phyloP scores from a whole-genome alignment of 2,113 vertebrate species.

The Aphelocoma coerulescens region DNA sequence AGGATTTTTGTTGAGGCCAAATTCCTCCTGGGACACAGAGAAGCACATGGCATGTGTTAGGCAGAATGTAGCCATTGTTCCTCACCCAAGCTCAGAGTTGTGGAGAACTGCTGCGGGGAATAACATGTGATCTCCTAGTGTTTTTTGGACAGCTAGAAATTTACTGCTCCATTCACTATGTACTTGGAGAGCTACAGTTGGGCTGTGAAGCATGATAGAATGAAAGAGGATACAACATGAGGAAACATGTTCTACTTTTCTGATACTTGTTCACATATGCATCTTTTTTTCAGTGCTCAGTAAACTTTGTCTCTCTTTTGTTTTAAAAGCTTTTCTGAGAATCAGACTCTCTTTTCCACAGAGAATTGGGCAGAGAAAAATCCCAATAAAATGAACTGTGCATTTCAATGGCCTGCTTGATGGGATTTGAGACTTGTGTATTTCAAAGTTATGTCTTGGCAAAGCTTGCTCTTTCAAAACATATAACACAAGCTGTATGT shows the following conservation, averaged over 20 bases:
- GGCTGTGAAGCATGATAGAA: neutral
- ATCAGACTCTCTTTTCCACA: neutral
- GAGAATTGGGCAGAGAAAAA: neutral
- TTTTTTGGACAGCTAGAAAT: neutral
- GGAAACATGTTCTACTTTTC: neutral
- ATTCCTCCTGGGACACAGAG: neutral
- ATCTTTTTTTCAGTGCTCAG: neutral
- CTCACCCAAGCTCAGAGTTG: neutral
- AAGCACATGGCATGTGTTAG: neutral
- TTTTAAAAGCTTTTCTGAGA: neutral
- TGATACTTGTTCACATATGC: neutral
- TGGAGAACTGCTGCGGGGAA: neutral
- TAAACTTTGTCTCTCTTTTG: neutral
- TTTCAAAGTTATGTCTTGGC: neutral
- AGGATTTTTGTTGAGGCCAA: neutral
- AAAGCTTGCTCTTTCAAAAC: neutral
- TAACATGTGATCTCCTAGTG: neutral
- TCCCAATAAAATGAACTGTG: neutral
- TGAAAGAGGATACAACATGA: neutral
- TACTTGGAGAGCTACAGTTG: neutral
- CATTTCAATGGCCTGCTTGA: neutral
- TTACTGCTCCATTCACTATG: neutral
- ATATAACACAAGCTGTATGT: neutral
- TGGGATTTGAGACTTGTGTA: neutral
- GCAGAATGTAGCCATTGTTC: conserved; percentile 20